These are phyloP conservation scores for Torymus auratus DNA, from an alignment of 2,888 invertebrate species.

Conservation along the genomic window DNA sequence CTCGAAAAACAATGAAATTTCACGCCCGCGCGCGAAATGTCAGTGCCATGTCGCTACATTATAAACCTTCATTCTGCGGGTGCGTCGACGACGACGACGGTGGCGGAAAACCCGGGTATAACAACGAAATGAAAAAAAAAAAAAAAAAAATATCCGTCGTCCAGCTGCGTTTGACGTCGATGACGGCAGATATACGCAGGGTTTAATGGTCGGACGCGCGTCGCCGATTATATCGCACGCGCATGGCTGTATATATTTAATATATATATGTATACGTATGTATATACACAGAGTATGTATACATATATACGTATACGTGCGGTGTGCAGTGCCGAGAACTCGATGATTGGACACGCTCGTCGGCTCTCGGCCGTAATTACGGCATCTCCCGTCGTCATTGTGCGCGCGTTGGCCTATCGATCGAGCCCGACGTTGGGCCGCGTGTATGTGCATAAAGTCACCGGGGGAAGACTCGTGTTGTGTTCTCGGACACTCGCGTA, in stretches of 20 bases:
- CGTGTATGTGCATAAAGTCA: slow-evolving; percentile 29
- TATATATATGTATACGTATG: too few relatives aligned
- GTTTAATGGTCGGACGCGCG: slow-evolving; percentile 5
- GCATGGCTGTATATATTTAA: too few relatives aligned
- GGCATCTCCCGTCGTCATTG: slow-evolving; percentile 59
- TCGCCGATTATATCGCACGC: slow-evolving; percentile 35
- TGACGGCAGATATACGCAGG: slow-evolving; percentile 14
- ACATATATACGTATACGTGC: background rate
- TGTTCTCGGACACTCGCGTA: slow-evolving; percentile 11
- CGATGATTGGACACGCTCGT: slow-evolving; percentile 62
- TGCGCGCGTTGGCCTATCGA: slow-evolving; percentile 40
- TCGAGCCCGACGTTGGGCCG: background rate
- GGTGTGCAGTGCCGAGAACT: slow-evolving; percentile 39
- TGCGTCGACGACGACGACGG: too few relatives aligned
- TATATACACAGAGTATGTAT: background rate
- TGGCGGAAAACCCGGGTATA: too few relatives aligned
- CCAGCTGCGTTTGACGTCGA: slow-evolving; percentile 23
- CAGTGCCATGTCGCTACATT: too few relatives aligned
- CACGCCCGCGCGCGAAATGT: too few relatives aligned
- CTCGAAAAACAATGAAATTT: too few relatives aligned
- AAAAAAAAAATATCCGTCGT: background rate
- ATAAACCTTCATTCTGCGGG: too few relatives aligned
- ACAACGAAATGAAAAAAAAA: too few relatives aligned
- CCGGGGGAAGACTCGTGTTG: slow-evolving; percentile 1
- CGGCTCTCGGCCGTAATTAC: slow-evolving; percentile 60